Conservation (phyloP, 2,797 vertebrate species). For the Dendrocincla fuliginosa region DNA sequence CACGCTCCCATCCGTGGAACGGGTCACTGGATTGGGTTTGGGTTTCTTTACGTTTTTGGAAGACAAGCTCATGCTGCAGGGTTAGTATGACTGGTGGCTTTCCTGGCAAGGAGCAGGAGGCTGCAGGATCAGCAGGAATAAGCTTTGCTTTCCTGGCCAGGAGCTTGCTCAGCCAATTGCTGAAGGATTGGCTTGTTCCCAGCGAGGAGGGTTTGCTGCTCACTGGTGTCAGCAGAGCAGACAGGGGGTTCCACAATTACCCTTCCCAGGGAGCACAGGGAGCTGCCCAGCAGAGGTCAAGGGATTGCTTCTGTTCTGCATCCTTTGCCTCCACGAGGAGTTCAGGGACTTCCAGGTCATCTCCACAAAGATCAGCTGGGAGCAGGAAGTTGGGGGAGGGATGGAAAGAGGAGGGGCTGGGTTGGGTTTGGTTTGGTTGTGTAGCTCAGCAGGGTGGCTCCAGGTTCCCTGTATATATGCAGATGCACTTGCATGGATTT, state of each 20-base stretch:
- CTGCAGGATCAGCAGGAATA: slow-evolving; percentile 19
- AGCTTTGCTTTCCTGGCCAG: slow-evolving; percentile 14
- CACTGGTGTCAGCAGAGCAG: background rate
- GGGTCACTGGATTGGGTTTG: slow-evolving; percentile 22
- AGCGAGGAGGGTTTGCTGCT: background rate
- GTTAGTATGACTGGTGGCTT: background rate
- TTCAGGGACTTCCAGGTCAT: background rate
- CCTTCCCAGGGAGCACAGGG: background rate
- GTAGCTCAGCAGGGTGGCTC: background rate
- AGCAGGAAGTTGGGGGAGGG: background rate
- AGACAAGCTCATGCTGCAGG: background rate
- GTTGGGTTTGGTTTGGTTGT: background rate
- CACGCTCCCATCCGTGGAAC: slow-evolving; percentile 4
- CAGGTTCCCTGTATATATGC: background rate
- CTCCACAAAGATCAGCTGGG: background rate
- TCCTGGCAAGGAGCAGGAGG: background rate
- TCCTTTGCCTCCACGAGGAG: background rate
- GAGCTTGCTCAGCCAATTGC: background rate
- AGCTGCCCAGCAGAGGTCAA: background rate
- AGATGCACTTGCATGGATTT: slow-evolving; percentile 10
- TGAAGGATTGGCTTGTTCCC: slow-evolving; percentile 2
- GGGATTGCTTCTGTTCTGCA: background rate
- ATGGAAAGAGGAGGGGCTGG: background rate
- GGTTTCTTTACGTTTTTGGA: background rate
- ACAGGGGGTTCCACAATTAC: background rate